Percentiles rank a stretch among this genome's conserved stretches.
Conservation (phyloP, 53 echinoderm and acorn worm genomes). For the Hippasteria phrygiana region DNA sequence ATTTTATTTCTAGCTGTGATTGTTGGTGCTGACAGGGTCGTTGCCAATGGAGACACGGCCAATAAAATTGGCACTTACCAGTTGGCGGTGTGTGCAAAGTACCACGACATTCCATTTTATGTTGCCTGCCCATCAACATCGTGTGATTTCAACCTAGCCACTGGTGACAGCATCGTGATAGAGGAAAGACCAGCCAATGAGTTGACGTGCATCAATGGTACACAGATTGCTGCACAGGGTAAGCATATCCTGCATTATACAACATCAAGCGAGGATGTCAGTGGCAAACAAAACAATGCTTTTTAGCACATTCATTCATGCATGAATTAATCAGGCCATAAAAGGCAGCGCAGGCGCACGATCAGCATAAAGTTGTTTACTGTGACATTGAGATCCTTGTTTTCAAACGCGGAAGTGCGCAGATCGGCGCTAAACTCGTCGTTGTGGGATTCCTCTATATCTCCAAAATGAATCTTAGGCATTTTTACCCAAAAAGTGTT, state of each 20-base stretch:
- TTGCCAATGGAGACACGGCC: conserved; percentile 98
- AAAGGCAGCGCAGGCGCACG: too few relatives aligned
- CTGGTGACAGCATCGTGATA: conserved; percentile 84
- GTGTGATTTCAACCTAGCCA: conserved; percentile 73
- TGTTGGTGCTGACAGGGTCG: conserved; percentile 95
- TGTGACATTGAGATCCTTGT: too few relatives aligned
- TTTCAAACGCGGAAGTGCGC: too few relatives aligned
- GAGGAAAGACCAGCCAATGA: conserved; percentile 88
- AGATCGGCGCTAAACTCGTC: too few relatives aligned
- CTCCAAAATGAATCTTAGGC: too few relatives aligned
- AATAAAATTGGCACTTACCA: conserved; percentile 99
- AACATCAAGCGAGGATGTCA: too few relatives aligned
- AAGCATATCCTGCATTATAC: not conserved
- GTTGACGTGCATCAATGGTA: conserved; percentile 75
- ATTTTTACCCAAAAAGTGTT: too few relatives aligned
- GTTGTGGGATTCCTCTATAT: too few relatives aligned
- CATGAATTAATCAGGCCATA: too few relatives aligned
- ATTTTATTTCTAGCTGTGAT: conserved; percentile 77
- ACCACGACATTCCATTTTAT: conserved; percentile 94
- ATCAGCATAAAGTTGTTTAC: too few relatives aligned
- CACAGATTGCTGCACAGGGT: conserved; percentile 89
- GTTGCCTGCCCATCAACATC: conserved; percentile 88
- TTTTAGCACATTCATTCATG: too few relatives aligned
- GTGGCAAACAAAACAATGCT: too few relatives aligned
- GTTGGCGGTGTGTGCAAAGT: conserved; percentile 85